phyloP scores from a whole-genome alignment of 2,113 vertebrate species.

The Syrmaticus mikado region DNA sequence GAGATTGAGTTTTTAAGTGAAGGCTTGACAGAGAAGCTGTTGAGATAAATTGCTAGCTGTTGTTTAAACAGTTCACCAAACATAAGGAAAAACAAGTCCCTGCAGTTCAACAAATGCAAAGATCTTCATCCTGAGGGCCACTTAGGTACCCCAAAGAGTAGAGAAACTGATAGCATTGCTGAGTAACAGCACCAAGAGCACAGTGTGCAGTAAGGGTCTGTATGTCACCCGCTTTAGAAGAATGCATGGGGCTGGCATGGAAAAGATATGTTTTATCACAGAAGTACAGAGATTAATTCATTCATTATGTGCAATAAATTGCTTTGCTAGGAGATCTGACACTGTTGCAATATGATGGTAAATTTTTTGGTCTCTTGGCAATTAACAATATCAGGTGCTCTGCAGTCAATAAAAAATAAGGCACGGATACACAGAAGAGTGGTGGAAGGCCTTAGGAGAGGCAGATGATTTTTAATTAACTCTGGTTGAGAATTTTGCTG shows the following conservation, averaged over 20 bases:
- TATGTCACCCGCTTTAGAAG: not conserved
- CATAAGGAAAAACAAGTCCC: not conserved
- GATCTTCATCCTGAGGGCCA: not conserved
- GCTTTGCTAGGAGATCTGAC: not conserved
- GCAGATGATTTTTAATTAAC: not conserved
- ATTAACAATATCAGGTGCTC: not conserved
- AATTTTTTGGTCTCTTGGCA: not conserved
- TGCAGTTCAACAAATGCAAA: not conserved
- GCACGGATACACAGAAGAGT: not conserved
- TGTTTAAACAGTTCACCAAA: not conserved
- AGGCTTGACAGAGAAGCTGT: not conserved
- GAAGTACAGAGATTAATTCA: not conserved
- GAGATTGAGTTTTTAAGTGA: not conserved
- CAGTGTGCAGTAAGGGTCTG: not conserved
- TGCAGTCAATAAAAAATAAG: not conserved
- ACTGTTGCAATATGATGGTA: not conserved
- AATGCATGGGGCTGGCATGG: not conserved
- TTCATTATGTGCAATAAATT: not conserved
- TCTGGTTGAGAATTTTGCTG: not conserved
- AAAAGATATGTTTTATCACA: not conserved
- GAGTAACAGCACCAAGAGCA: not conserved
- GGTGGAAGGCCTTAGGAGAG: not conserved
- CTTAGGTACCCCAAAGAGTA: not conserved
- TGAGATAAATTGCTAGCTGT: not conserved
- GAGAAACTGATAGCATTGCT: not conserved